These are phyloP conservation scores for Lepidurus couesii DNA, from an alignment of 1,140 invertebrate species.

Conservation along the genomic window DNA sequence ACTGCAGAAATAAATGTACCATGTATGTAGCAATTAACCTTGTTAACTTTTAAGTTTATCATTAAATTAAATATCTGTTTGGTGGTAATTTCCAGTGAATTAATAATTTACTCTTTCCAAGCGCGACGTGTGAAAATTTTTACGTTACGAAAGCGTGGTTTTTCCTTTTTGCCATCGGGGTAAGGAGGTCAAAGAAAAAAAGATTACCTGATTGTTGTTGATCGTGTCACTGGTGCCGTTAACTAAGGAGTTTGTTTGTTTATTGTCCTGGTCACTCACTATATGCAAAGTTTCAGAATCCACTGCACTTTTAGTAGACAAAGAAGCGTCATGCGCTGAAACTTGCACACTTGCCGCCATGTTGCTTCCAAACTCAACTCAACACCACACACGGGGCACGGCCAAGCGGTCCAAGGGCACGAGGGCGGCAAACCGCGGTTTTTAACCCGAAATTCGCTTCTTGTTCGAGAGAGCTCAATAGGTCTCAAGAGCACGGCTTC, in stretches of 20 bases:
- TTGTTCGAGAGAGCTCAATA: neutral
- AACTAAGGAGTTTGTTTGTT: neutral
- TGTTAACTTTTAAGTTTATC: too few relatives aligned
- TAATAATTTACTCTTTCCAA: too few relatives aligned
- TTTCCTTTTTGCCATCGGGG: neutral
- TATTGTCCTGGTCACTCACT: conserved; percentile 9
- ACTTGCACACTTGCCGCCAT: conserved; percentile 18
- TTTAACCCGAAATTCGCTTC: neutral
- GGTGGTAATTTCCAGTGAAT: too few relatives aligned
- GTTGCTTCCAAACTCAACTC: conserved; percentile 3
- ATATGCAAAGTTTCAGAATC: conserved; percentile 8
- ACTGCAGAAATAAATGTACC: too few relatives aligned
- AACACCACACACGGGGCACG: conserved; percentile 12
- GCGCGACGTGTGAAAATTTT: neutral
- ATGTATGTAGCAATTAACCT: too few relatives aligned
- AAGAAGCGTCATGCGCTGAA: conserved; percentile 14
- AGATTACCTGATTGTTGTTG: neutral
- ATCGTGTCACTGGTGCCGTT: neutral
- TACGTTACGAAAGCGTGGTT: conserved; percentile 1
- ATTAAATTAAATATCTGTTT: too few relatives aligned
- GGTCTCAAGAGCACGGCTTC: neutral
- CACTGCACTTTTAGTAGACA: conserved; percentile 14
- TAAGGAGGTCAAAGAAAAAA: neutral
- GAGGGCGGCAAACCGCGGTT: neutral
- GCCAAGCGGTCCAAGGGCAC: conserved; percentile 7